Conservation (phyloP, 2,888 invertebrate species). For the Agapostemon virescens region DNA sequence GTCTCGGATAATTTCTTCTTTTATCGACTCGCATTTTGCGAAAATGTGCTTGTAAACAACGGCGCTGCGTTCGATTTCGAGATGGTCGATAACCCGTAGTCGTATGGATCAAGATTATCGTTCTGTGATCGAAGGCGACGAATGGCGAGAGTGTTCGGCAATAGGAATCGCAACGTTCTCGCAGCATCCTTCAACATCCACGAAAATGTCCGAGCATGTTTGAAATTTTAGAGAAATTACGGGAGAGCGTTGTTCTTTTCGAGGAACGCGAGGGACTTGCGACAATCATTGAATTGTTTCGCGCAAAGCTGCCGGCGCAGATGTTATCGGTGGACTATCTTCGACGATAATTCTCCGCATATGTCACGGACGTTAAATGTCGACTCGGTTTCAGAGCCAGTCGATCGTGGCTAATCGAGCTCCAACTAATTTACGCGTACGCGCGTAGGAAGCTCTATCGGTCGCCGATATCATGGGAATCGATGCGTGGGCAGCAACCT, state of each 20-base stretch:
- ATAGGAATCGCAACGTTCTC: not conserved
- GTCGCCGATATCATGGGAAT: conserved; percentile 47
- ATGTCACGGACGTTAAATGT: conserved; percentile 7
- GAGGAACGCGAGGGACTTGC: not conserved
- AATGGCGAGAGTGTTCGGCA: not conserved
- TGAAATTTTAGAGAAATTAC: not conserved
- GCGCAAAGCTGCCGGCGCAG: not conserved
- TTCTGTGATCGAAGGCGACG: not conserved
- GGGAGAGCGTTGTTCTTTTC: not conserved
- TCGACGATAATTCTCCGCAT: conserved; percentile 14
- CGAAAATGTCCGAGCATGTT: too few relatives aligned
- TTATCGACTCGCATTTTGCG: not conserved
- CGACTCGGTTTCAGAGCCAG: conserved; percentile 19
- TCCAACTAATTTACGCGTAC: conserved; percentile 40
- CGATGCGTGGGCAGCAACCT: conserved; percentile 46
- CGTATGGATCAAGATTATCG: not conserved
- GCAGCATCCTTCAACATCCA: too few relatives aligned
- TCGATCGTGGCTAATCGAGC: conserved; percentile 11
- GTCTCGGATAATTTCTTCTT: not conserved
- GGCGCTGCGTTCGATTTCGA: not conserved
- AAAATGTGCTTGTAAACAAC: too few relatives aligned
- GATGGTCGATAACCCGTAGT: not conserved
- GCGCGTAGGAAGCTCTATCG: conserved; percentile 50
- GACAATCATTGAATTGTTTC: not conserved
- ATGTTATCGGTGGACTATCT: not conserved